Conservation (phyloP, 2,888 invertebrate genomes). For the Torymus auratus region DNA sequence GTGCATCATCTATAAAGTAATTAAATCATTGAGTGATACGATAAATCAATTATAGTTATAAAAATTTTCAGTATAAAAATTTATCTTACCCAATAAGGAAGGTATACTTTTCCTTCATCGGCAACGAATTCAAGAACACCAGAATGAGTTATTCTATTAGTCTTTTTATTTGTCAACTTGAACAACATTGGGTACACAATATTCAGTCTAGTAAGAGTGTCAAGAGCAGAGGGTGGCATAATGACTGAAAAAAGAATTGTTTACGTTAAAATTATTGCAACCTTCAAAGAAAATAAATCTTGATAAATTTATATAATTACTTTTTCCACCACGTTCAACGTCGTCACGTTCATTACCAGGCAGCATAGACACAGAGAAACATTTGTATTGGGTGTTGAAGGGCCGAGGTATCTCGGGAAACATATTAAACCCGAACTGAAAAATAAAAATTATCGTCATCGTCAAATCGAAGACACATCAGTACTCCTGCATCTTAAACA, state of each 20-base stretch:
- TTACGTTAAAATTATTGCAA: conserved; percentile 19
- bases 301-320: conserved; percentile 78
- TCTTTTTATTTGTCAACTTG: conserved; percentile 92
- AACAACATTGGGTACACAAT: conserved; percentile 99
- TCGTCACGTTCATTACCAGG: conserved; percentile 95
- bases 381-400: conserved; percentile 91
- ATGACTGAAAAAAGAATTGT: conserved; percentile 83
- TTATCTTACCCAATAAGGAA: conserved; percentile 95
- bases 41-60: background rate
- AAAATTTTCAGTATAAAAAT: background rate
- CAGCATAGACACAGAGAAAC: conserved; percentile 96
- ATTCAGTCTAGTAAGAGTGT: conserved; percentile 93
- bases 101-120: conserved; percentile 97
- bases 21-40: conserved; percentile 6
- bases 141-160: conserved; percentile 92
- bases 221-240: conserved; percentile 97
- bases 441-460: conserved; percentile 56
- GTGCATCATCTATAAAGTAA: conserved; percentile 90
- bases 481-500: no score
- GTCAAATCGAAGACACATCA: background rate
- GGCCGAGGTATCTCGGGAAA: conserved; percentile 90
- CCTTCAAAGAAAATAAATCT: conserved; percentile 3
- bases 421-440: conserved; percentile 93
- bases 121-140: conserved; percentile 99
- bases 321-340: conserved; percentile 97